phyloP scores from a whole-genome alignment of 2,113 vertebrate genomes.

The Lepus timidus region DNA sequence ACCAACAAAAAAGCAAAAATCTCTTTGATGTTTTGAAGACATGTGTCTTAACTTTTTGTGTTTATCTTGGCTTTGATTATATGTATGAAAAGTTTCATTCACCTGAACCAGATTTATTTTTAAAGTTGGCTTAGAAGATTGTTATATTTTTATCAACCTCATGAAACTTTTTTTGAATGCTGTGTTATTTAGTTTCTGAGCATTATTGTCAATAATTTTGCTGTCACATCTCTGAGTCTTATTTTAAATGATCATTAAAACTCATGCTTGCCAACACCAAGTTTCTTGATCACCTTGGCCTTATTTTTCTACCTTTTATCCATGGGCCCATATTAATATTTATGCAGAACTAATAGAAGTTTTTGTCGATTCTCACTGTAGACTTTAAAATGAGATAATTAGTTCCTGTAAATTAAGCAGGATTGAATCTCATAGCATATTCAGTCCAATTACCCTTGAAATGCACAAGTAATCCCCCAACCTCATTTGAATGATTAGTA shows the following conservation, averaged over 20 bases:
- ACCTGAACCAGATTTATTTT: background rate
- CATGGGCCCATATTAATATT: conserved; percentile 53
- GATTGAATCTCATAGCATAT: conserved; percentile 59
- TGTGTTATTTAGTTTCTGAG: background rate
- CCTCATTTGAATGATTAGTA: conserved; percentile 27
- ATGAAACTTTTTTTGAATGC: background rate
- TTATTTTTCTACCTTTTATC: conserved; percentile 37
- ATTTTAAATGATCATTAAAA: conserved; percentile 39
- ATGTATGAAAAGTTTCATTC: conserved; percentile 29
- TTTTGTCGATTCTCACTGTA: conserved; percentile 60
- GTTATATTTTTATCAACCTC: background rate
- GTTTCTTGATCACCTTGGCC: background rate
- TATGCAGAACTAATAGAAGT: conserved; percentile 41
- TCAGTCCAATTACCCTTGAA: conserved; percentile 65
- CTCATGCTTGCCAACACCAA: background rate
- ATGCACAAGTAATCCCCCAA: conserved; percentile 47
- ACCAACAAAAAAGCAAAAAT: background rate
- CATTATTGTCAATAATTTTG: conserved; percentile 13
- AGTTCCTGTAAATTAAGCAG: conserved; percentile 60
- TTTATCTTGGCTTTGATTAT: conserved; percentile 37
- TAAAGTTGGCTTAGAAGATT: background rate
- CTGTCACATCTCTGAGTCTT: background rate
- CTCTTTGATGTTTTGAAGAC: background rate
- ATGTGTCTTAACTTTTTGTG: background rate
- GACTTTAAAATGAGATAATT: conserved; percentile 68